phyloP scores from a whole-genome alignment of 2,113 vertebrate species.

The Calonectris borealis region DNA sequence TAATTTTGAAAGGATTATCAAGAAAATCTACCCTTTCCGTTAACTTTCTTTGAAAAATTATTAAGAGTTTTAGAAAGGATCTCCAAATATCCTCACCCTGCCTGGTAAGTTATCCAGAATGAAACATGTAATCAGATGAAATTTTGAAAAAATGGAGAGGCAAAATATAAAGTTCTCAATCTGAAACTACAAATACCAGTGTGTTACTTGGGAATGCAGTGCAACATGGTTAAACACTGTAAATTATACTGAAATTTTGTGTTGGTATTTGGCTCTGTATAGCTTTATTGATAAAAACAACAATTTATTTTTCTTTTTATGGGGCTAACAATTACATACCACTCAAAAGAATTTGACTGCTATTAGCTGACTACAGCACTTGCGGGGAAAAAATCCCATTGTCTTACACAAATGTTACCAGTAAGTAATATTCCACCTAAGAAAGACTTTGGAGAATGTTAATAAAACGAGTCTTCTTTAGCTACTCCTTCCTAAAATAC shows the following conservation, averaged over 20 bases:
- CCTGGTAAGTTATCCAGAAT: conserved; percentile 65
- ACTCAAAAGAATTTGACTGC: conserved; percentile 52
- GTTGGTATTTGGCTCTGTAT: conserved; percentile 44
- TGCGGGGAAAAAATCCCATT: neutral
- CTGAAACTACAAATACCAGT: conserved; percentile 54
- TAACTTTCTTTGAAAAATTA: conserved; percentile 73
- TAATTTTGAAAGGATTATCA: conserved; percentile 80
- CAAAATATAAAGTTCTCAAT: conserved; percentile 64
- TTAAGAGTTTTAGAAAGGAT: conserved; percentile 69
- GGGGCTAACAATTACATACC: conserved; percentile 46
- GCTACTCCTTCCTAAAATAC: neutral
- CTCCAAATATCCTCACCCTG: conserved; percentile 66
- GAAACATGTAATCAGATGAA: conserved; percentile 50
- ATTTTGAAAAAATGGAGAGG: conserved; percentile 54
- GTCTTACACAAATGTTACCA: conserved; percentile 33
- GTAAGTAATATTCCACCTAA: neutral
- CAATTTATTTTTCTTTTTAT: conserved; percentile 38
- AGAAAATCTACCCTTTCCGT: conserved; percentile 73
- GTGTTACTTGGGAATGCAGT: conserved; percentile 51
- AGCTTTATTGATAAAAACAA: conserved; percentile 67
- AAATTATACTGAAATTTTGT: conserved; percentile 65
- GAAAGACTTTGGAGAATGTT: neutral
- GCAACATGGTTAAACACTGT: conserved; percentile 53
- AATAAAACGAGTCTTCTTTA: neutral
- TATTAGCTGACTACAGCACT: conserved; percentile 50